Conservation (phyloP, 2,888 invertebrate species). For the Coelinius sp. region DNA sequence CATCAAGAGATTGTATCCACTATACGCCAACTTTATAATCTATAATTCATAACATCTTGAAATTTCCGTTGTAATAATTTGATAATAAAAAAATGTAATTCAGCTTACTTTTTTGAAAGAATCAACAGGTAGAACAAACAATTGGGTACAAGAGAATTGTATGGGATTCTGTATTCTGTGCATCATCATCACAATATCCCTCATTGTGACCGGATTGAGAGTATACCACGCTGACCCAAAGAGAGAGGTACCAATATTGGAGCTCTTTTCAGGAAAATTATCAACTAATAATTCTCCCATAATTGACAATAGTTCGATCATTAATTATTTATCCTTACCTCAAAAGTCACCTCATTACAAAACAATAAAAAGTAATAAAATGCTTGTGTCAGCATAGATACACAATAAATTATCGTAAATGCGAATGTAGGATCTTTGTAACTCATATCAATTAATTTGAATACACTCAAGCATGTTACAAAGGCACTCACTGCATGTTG, state of each 20-base stretch:
- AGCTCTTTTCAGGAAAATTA: conserved; percentile 43
- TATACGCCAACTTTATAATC: no score
- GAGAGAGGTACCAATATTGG: conserved; percentile 35
- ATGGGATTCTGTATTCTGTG: conserved; percentile 38
- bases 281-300: no score
- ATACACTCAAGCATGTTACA: conserved; percentile 8
- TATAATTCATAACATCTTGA: no score
- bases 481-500: no score
- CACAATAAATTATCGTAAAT: conserved; percentile 1
- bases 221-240: conserved; percentile 48
- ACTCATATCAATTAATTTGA: not conserved
- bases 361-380: conserved; percentile 49
- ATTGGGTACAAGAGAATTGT: conserved; percentile 40
- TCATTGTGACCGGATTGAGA: conserved; percentile 20
- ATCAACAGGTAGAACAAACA: conserved; percentile 3
- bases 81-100: no score
- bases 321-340: conserved; percentile 34
- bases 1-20: no score
- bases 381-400: conserved; percentile 44
- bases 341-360: conserved; percentile 46
- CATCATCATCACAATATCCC: conserved; percentile 42
- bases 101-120: conserved; percentile 3
- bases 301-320: not conserved
- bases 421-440: not conserved
- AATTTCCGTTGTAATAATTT: no score